phyloP scores from a whole-genome alignment of 1,140 invertebrate genomes.

The Brachionus manjavacas region DNA sequence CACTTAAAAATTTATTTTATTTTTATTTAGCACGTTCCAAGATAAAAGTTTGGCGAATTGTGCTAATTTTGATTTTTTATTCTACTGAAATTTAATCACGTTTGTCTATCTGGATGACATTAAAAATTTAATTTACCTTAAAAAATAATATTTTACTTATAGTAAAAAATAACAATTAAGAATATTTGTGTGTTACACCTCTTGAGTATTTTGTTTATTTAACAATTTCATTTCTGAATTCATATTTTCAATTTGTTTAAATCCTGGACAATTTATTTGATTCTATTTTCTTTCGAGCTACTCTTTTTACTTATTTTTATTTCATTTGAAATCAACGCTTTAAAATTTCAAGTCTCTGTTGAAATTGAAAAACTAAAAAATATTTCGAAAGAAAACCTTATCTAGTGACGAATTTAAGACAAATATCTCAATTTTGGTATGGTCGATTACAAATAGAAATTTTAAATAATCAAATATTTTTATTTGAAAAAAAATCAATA shows the following conservation, averaged over 20 bases:
- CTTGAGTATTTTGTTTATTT: background rate
- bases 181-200: background rate
- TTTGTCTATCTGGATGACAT: background rate
- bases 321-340: background rate
- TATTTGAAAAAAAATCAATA: too few relatives aligned
- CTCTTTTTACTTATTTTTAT: background rate
- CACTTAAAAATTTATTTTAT: background rate
- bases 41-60: background rate
- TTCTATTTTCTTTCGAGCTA: background rate
- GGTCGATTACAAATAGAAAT: too few relatives aligned
- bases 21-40: background rate
- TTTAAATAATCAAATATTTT: too few relatives aligned
- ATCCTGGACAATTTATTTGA: background rate
- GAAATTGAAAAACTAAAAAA: background rate
- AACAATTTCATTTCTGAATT: background rate
- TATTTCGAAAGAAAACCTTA: background rate
- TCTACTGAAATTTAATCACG: background rate
- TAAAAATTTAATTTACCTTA: background rate
- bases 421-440: background rate
- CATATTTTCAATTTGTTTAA: background rate
- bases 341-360: background rate
- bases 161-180: background rate
- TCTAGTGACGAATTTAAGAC: background rate
- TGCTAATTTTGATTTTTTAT: background rate
- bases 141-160: background rate